Base-by-base conservation (phyloP, 2,113 vertebrate genomes). In the Periophthalmus modestus region DNA sequence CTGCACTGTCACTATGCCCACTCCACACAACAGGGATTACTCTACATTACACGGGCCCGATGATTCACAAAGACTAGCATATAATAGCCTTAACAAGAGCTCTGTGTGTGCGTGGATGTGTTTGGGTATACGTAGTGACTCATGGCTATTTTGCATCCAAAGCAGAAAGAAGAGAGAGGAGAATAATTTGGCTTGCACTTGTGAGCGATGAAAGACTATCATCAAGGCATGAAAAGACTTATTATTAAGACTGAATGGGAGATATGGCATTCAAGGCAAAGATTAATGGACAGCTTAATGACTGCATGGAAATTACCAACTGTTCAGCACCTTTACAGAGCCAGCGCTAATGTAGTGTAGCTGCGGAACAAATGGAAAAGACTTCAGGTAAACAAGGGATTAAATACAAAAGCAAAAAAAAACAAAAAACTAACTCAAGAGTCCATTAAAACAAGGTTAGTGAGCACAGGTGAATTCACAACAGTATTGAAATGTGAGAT, bases 81-180 rank as follows among this genome's bases (percentile, higher is more conserved):
- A 84, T 85, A 84, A 90, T 76, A 73, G 80, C 71, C 83, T 84
- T 85, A 85, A 89, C 33, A 13, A 82, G 61, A 79, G 73, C 58
- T 72, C 83, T 75, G 34, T 62, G 23, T 7, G n/a, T 46, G 14
- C 52, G 19, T 48, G 18, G 57, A 39, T 66, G 36, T 57, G 66
- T 46, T 75, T 16, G 65, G 58, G 19, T 63, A 33, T 72, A 73
- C 52, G 67, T 70, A 76, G 69, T 85, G 83, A 85, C 33, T 87
- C 78, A 54, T 23, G 55, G 62, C 21, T 36, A 72, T 75, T 76
- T 69, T 39, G 75, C 14, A 16, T 84, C 78, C 24, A 74, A 36
- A 80, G 68, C 61, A 46, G 43, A 76, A 81, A 82, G 70, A 69
- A 70, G 36, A 4, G 23, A 70, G 18, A 36, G 68, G n/a, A 61